These are phyloP conservation scores for Dicaeum eximium DNA, from an alignment of 2,113 vertebrate genomes.

Conservation along the genomic window DNA sequence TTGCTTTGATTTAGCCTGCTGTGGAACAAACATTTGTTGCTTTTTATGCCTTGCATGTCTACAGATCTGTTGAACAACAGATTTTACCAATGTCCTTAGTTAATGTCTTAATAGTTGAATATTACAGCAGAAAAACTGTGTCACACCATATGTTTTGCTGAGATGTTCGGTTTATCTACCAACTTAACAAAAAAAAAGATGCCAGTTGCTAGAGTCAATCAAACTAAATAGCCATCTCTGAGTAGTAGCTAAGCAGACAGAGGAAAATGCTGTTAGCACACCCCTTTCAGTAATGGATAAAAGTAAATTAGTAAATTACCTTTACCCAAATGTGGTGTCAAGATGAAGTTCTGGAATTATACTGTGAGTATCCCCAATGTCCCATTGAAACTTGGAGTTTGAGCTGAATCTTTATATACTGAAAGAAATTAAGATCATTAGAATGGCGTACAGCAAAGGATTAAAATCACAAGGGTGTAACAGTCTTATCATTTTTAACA, in stretches of 20 bases:
- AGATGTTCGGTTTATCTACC: not conserved
- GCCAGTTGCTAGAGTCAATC: not conserved
- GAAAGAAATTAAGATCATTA: not conserved
- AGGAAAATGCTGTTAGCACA: not conserved
- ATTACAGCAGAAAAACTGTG: not conserved
- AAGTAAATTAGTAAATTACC: not conserved
- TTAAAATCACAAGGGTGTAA: not conserved
- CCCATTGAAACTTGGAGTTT: not conserved
- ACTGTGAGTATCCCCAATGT: not conserved
- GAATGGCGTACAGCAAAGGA: not conserved
- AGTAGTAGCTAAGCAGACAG: not conserved
- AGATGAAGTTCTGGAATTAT: not conserved
- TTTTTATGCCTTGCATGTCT: not conserved
- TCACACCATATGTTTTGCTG: not conserved
- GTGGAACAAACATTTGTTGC: not conserved
- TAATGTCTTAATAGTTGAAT: not conserved
- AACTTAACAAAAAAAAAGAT: not conserved
- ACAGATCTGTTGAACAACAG: not conserved
- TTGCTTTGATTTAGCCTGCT: not conserved
- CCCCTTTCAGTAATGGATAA: not conserved
- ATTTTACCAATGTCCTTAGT: not conserved
- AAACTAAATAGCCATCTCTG: not conserved
- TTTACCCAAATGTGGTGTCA: not conserved
- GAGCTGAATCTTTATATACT: not conserved
- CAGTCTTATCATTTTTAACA: not conserved